Evolutionary conservation across 2,797 vertebrate species (phyloP), one percentile per base, ranked within the genome.

Genomic region (Diplodus sargus): DNA sequence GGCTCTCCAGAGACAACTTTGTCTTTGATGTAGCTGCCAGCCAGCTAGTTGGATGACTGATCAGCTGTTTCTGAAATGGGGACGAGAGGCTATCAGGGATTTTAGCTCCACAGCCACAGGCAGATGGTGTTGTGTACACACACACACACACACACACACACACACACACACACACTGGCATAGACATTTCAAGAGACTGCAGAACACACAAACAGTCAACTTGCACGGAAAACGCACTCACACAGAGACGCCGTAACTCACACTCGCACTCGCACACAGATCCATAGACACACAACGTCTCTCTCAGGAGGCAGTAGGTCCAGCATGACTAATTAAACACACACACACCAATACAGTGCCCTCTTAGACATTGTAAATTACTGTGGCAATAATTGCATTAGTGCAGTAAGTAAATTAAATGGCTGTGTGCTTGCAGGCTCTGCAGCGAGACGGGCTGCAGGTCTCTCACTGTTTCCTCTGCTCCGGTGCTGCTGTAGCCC

Each of bases 1-100:
- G 68, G 42, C 54, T 90, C 91, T 88, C 87, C 47, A 47, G 91
- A 88, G 93, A 91, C 85, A 65, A 51, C 82, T 85, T 76, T 81
- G 87, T 85, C 87, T 93, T 87, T 92, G 91, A 93, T 92, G 90
- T 83, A 86, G 87, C 85, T 89, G 89, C 92, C 93, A 92, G 87
- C 83, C 76, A 78, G 78, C 82, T 78, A 87, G 81, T 89, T 90
- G 89, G 91, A 92, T 85, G 90, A 93, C 89, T 92, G 92, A 94
- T 94, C 92, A 93, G 89, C 90, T 93, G 92, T 92, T 94, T 87
- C 82, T 80, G 83, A 91, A 93, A 91, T 70, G 76, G 83, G 86
- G 90, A 91, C 82, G 76, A 78, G 73, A 86, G 79, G 86, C 87
- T 92, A 92, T 90, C 89, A 85, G 92, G 90, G 86, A 93, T 85